Evolutionary conservation across 2,888 invertebrate species (phyloP).

Genomic region (Sipunculus nudus): DNA sequence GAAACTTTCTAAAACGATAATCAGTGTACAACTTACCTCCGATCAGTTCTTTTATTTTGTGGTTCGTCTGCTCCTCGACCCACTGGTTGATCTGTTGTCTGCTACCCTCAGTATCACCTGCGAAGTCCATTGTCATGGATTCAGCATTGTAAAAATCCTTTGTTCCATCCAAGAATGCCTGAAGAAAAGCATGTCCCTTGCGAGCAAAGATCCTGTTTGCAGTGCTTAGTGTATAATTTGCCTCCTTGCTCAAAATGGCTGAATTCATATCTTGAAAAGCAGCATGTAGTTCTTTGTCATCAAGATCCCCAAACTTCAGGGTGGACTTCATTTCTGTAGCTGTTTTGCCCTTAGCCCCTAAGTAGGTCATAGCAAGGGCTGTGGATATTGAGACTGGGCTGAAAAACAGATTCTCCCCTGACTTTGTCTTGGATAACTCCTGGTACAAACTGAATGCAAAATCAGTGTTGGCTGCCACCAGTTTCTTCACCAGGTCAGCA

Average conservation of each 20-base stretch:
- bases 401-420: conserved; percentile 47
- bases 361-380: conserved; percentile 65
- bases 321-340: conserved; percentile 50
- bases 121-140: conserved; percentile 49
- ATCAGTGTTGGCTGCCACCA: conserved; percentile 17
- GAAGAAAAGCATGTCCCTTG: conserved; percentile 7
- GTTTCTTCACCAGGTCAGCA: neutral
- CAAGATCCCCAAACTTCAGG: conserved; percentile 29
- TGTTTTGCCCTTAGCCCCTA: conserved; percentile 64
- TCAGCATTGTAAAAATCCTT: conserved; percentile 41
- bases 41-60: conserved; percentile 83
- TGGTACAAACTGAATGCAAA: conserved; percentile 32
- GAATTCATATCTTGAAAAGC: conserved; percentile 4
- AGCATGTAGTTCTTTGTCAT: conserved; percentile 21
- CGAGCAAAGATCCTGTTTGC: conserved; percentile 55
- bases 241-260: neutral
- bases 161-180: conserved; percentile 37
- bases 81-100: conserved; percentile 77
- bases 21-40: too few species aligned
- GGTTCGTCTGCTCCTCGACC: conserved; percentile 82
- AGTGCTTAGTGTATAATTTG: conserved; percentile 42
- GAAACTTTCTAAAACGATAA: too few species aligned
- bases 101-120: conserved; percentile 57
- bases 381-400: conserved; percentile 66
- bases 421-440: conserved; percentile 7